Conservation (phyloP, 2,113 vertebrate species). For the Lepus timidus region DNA sequence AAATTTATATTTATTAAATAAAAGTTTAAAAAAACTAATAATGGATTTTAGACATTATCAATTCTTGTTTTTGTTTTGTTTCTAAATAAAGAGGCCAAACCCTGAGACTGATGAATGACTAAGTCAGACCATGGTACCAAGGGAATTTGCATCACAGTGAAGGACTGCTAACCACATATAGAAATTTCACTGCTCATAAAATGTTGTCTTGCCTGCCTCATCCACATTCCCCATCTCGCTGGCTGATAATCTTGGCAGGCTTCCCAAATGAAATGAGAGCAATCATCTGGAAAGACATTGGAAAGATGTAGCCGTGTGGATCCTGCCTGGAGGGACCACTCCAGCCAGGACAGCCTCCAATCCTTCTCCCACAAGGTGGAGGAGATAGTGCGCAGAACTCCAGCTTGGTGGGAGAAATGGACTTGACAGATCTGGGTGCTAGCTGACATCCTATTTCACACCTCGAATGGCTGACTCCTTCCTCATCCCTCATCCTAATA, state of each 20-base stretch:
- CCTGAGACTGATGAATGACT: conserved; percentile 15
- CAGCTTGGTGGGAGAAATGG: neutral
- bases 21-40: conserved; percentile 18
- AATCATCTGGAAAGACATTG: conserved; percentile 65
- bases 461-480: neutral
- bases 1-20: too few species aligned
- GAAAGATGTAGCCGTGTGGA: neutral
- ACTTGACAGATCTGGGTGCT: neutral
- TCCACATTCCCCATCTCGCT: neutral
- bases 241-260: conserved; percentile 47
- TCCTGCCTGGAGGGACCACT: conserved; percentile 36
- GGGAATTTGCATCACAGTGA: neutral
- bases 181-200: conserved; percentile 50
- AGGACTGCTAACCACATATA: conserved; percentile 44
- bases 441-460: neutral
- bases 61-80: conserved; percentile 11
- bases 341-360: neutral
- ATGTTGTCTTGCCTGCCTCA: neutral
- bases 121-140: neutral
- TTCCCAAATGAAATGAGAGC: conserved; percentile 67
- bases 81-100: neutral
- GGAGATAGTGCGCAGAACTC: conserved; percentile 1
- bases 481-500: conserved; percentile 37
- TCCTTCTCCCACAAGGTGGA: neutral
- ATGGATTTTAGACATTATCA: conserved; percentile 11